Base-by-base conservation (phyloP, 2,888 invertebrate genomes). In the Acronicta aceris region DNA sequence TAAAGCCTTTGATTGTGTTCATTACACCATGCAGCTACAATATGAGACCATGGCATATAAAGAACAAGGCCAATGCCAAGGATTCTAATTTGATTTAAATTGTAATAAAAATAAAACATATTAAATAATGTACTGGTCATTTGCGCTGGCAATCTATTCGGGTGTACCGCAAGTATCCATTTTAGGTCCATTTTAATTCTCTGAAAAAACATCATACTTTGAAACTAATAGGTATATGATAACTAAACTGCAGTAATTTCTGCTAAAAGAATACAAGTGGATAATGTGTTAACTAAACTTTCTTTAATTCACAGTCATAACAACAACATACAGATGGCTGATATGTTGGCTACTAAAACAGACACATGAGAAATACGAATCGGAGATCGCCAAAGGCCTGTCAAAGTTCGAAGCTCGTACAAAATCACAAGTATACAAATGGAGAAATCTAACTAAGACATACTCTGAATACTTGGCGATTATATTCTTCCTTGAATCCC, bases 381-480 rank as follows among this genome's bases (percentile, higher is more conserved):
- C 89, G 0, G 95, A 96, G 50, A 78, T 96, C 16, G 83, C 94
- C 0, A 89, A 91, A 15, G 96, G 97, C 0, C 89, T 95, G 0
- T 96, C 97, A 71, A 95, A 95, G 71, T 98, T 98, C 85, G 96
- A 96, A 30, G 98, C 98, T 0, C 95, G 97, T 59, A 97, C 97
- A 84, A 96, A 97, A 78, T 96, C 96, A 0, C 98, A 99, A 91
- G 98, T 98, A 6, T 97, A 97, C 88, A 95, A 96, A 71, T 97
- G 97, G 74, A 95, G 96, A 41, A 96, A 96, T 16, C 92, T 99
- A 0, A 96, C 98, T 0, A 91, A 96, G 68, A 97, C 96, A 1
- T 99, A 97, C 86, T 97, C 97, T 10, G 98, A 98, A 85, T 96
- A 96, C 79, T 89, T 95, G 27, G 95, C 95, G 0, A 79, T 97